phyloP scores from a whole-genome alignment of 2,888 invertebrate species.

The Stenodema calcarata region DNA sequence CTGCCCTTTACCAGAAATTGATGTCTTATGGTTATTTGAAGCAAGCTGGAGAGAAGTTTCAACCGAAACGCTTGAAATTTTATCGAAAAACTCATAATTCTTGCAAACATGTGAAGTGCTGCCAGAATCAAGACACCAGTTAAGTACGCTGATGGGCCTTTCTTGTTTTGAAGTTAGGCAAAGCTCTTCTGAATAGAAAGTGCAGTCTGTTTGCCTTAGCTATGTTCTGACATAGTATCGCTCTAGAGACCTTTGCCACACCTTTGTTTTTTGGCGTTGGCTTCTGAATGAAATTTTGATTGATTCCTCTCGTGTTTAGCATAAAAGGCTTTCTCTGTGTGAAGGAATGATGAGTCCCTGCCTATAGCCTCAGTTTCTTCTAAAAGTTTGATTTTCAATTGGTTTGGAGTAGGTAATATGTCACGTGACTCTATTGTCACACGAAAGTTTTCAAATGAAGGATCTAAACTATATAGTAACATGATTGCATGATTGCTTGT shows the following conservation, averaged over 20 bases:
- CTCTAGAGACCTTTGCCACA: slow-evolving; percentile 4
- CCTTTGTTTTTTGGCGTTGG: neutral
- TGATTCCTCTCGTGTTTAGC: neutral
- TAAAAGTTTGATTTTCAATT: slow-evolving; percentile 38
- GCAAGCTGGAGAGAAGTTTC: slow-evolving; percentile 18
- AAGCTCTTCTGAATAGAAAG: too few relatives aligned
- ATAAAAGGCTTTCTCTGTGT: too few relatives aligned
- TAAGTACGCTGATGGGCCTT: neutral
- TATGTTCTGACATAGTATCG: slow-evolving; percentile 25
- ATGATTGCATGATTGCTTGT: slow-evolving; percentile 18
- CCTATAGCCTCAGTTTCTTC: slow-evolving; percentile 5
- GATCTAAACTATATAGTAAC: slow-evolving; percentile 22
- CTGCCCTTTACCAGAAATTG: slow-evolving; percentile 25
- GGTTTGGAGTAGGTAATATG: neutral
- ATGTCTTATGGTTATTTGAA: neutral
- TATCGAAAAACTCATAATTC: neutral
- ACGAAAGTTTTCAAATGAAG: slow-evolving; percentile 35
- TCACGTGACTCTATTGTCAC: too few relatives aligned
- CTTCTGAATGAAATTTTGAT: neutral
- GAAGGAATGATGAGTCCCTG: neutral
- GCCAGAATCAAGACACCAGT: slow-evolving; percentile 31
- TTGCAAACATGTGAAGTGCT: slow-evolving; percentile 40
- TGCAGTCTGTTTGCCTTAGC: neutral
- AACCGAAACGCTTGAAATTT: neutral
- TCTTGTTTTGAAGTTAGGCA: too few relatives aligned